phyloP scores from a whole-genome alignment of 2,113 vertebrate species.

The Daphoenositta chrysoptera region DNA sequence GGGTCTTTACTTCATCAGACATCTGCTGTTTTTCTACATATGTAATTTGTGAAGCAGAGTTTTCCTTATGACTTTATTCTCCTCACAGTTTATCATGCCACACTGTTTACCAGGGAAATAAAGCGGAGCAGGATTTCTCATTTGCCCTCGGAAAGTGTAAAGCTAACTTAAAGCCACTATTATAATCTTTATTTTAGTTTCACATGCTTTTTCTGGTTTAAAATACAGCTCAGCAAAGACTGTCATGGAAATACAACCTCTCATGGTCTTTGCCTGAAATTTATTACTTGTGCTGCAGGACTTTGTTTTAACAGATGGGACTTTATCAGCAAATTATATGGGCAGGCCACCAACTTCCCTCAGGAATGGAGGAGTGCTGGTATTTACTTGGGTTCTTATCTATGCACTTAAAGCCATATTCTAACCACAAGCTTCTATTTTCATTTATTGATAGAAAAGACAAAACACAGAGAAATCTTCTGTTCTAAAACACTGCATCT shows the following conservation, averaged over 20 bases:
- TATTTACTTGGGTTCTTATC: conserved; percentile 78
- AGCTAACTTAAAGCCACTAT: conserved; percentile 62
- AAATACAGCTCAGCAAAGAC: conserved; percentile 62
- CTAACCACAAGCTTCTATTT: conserved; percentile 71
- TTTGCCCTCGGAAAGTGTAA: conserved; percentile 60
- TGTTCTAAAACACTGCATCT: neutral
- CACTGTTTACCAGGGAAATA: conserved; percentile 61
- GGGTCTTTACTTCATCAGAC: conserved; percentile 78
- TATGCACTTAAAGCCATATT: conserved; percentile 65
- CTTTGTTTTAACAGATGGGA: conserved; percentile 85
- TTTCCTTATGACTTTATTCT: conserved; percentile 77
- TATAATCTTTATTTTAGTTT: conserved; percentile 70
- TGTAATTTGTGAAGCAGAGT: conserved; percentile 75
- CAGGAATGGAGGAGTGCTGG: conserved; percentile 68
- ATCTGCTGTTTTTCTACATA: conserved; percentile 81
- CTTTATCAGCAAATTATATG: conserved; percentile 80
- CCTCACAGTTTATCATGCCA: conserved; percentile 70
- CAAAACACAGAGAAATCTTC: conserved; percentile 60
- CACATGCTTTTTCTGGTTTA: conserved; percentile 65
- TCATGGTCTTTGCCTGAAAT: conserved; percentile 71
- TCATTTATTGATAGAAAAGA: conserved; percentile 57
- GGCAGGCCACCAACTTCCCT: conserved; percentile 76
- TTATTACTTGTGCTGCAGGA: conserved; percentile 65
- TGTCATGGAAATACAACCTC: conserved; percentile 73
- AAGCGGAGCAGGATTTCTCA: conserved; percentile 48